Conservation (phyloP, 2,797 vertebrate species). For the Uromys caudimaculatus region DNA sequence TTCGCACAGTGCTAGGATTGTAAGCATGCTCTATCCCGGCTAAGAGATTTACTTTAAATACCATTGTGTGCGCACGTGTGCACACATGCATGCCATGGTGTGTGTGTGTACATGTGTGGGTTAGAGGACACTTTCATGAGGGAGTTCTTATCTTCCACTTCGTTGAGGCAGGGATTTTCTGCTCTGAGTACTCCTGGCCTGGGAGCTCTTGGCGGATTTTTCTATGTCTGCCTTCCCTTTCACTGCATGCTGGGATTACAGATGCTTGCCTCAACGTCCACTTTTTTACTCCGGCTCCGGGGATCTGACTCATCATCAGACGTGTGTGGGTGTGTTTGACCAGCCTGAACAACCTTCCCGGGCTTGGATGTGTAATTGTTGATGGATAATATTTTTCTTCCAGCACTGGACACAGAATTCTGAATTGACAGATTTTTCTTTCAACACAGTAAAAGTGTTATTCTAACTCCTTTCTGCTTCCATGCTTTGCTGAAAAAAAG, state of each 20-base stretch:
- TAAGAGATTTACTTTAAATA: background rate
- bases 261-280: background rate
- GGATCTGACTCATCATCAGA: background rate
- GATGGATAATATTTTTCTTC: slow-evolving; percentile 8
- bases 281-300: background rate
- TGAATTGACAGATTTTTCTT: background rate
- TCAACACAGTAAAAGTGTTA: background rate
- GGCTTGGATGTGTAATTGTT: background rate
- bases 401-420: background rate
- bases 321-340: background rate
- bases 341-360: background rate
- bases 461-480: background rate
- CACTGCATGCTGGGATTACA: background rate
- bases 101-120: background rate
- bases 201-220: background rate
- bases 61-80: background rate
- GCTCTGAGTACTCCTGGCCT: background rate
- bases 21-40: background rate
- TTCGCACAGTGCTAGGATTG: background rate
- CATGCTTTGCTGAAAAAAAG: background rate
- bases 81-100: too few species aligned
- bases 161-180: background rate
- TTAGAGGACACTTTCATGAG: background rate
- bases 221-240: background rate
- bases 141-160: background rate